Percentiles rank a stretch among this genome's conserved stretches.
phyloP scores from a whole-genome alignment of 2,797 vertebrate species.

The Uromys caudimaculatus region DNA sequence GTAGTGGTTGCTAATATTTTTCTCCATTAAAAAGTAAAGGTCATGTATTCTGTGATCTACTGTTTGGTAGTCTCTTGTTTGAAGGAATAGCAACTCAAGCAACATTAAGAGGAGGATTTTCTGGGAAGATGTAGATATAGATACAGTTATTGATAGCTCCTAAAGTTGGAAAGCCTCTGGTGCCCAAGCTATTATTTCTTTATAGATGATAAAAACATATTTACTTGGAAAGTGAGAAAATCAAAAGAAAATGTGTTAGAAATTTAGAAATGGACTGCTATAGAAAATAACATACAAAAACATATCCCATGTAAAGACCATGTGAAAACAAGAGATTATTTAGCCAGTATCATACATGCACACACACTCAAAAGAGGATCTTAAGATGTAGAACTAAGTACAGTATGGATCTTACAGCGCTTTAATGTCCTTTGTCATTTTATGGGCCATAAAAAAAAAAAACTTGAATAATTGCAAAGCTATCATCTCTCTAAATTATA shows the following conservation, averaged over 20 bases:
- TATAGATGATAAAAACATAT: not conserved
- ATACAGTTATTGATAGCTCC: not conserved
- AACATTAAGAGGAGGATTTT: constrained; percentile 42
- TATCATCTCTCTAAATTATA: constrained; percentile 44
- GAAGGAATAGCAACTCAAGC: constrained; percentile 3
- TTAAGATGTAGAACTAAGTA: constrained; percentile 1
- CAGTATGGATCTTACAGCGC: not conserved
- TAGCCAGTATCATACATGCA: not conserved
- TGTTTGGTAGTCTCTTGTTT: constrained; percentile 35
- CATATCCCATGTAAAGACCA: constrained; percentile 2
- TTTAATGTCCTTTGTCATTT: not conserved
- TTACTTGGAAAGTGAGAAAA: constrained; percentile 47
- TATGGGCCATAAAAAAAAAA: not conserved
- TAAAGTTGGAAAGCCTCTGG: constrained; percentile 10
- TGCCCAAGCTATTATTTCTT: constrained; percentile 48
- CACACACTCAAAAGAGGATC: not conserved
- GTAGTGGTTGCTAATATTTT: constrained; percentile 58
- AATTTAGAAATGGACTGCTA: constrained; percentile 15
- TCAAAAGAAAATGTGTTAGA: constrained; percentile 14
- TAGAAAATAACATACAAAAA: constrained; percentile 50
- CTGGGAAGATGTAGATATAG: not conserved
- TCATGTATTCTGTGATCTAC: not conserved
- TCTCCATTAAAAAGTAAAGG: constrained; percentile 41
- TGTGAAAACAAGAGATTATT: constrained; percentile 32
- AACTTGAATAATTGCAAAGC: constrained; percentile 24